These are phyloP conservation scores for Pristionchus pacificus DNA, from an alignment of 1,140 invertebrate species.

Conservation along the genomic window DNA sequence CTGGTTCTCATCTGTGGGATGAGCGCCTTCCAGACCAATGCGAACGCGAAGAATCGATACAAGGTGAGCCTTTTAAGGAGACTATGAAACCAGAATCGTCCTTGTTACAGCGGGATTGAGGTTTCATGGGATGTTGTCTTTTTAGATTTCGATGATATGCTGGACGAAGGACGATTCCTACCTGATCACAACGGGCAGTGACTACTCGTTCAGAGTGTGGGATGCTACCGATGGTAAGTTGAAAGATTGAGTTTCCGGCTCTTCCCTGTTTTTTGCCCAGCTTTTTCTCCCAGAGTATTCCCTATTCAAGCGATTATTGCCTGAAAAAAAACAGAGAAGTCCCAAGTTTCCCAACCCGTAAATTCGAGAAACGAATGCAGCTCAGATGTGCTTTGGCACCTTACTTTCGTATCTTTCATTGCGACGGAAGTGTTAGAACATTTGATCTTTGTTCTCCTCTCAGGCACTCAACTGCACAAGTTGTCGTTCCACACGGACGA, in stretches of 20 bases:
- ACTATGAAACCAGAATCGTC: conserved; percentile 8
- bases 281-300: too few species aligned
- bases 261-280: too few species aligned
- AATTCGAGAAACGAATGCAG: conserved; percentile 16
- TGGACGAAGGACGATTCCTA: conserved; percentile 83
- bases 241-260: too few species aligned
- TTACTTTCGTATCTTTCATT: conserved; percentile 7
- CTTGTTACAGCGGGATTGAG: conserved; percentile 8
- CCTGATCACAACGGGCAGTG: conserved; percentile 83
- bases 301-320: too few species aligned
- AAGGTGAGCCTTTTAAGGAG: conserved; percentile 15
- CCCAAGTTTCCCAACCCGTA: neutral
- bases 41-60: conserved; percentile 6
- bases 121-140: conserved; percentile 15
- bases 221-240: conserved; percentile 66
- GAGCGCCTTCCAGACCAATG: conserved; percentile 23
- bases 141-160: conserved; percentile 88
- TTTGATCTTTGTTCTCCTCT: neutral
- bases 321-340: too few species aligned
- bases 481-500: conserved; percentile 83
- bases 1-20: neutral
- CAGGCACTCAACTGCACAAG: conserved; percentile 61
- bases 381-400: too few species aligned
- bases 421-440: neutral
- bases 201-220: conserved; percentile 83